Base-by-base conservation (phyloP, 2,888 invertebrate genomes). In the Heterodera filipjevi region DNA sequence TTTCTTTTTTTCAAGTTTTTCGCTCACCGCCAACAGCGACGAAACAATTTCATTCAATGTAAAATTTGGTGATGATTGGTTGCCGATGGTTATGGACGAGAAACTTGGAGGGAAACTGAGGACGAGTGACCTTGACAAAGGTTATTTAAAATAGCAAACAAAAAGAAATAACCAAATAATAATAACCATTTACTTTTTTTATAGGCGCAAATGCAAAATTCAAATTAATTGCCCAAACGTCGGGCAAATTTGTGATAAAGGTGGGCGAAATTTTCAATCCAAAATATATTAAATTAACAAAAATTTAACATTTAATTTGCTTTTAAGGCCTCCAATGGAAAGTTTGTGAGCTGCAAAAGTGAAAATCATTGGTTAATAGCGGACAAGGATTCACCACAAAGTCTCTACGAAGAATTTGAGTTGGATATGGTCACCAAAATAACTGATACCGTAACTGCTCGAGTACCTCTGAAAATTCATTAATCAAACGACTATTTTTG, bases 381-480 rank as follows among this genome's bases (percentile, higher is more conserved):
- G 10, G 59, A 59, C n/a, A 59, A 10, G 59, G 59, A 59, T 27
- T 30, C 59, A 27, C 59, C 59, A 59, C 5, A 59, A n/a, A 59
- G 59, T 27, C 27, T 22, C 12, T 59, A 59, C 27, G 59, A 59
- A 59, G 59, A 59, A 59, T 59, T 59, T 27, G 59, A 5, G n/a
- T 59, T 59, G 59, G 59, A 59, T 59, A 22, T 59, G 59, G 59
- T 59, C 59, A 27, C 59, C 59, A 59, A 59, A 59, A 59, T 59
- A 59, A 59, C 59, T 3, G 59, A 59, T 22, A 59, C 59, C 22
- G 59, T 59, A 27, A 59, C 59, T n/a, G 59, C 59, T 0, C 59
- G 59, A 27, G 59, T 59, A 0, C 59, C 59, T 59, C 59, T 59
- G 6, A 59, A 59, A 27, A 59, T 59, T 87, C 86, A 33, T 86